Evolutionary conservation across 2,113 vertebrate species (phyloP).

Genomic region (Vanacampus margaritifer): DNA sequence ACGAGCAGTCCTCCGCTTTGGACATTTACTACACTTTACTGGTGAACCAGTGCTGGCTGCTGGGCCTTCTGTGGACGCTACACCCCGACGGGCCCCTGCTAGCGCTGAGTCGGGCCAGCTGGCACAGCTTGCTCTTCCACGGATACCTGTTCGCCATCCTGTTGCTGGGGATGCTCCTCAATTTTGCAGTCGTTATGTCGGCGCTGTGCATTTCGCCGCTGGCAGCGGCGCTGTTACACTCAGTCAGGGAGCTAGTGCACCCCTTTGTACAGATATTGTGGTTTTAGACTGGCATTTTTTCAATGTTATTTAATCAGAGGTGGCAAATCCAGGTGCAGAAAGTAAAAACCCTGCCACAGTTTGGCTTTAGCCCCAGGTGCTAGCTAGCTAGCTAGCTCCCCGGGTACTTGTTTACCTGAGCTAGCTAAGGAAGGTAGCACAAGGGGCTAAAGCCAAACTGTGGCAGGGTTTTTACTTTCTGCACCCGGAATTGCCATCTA

Average conservation of each 20-base stretch:
- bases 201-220: conserved; percentile 63
- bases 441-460: too few relatives aligned
- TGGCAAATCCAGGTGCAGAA: too few relatives aligned
- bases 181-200: conserved; percentile 48
- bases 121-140: conserved; percentile 72
- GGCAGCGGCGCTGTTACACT: conserved; percentile 61
- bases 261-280: conserved; percentile 49
- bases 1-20: conserved; percentile 40
- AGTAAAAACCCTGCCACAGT: too few relatives aligned
- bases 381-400: too few relatives aligned
- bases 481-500: too few relatives aligned
- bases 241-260: conserved; percentile 39
- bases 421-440: too few relatives aligned
- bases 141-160: conserved; percentile 70
- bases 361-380: too few relatives aligned
- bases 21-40: conserved; percentile 68
- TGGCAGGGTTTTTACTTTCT: too few relatives aligned
- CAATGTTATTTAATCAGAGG: too few relatives aligned
- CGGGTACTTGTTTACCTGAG: too few relatives aligned
- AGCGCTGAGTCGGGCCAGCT: conserved; percentile 60
- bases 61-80: conserved; percentile 71
- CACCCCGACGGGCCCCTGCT: conserved; percentile 62
- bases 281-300: not conserved
- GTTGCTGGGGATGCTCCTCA: conserved; percentile 61
- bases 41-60: conserved; percentile 66